Base-by-base conservation (phyloP, 2,797 vertebrate species). In the Tenualosa thibaudeaui region DNA sequence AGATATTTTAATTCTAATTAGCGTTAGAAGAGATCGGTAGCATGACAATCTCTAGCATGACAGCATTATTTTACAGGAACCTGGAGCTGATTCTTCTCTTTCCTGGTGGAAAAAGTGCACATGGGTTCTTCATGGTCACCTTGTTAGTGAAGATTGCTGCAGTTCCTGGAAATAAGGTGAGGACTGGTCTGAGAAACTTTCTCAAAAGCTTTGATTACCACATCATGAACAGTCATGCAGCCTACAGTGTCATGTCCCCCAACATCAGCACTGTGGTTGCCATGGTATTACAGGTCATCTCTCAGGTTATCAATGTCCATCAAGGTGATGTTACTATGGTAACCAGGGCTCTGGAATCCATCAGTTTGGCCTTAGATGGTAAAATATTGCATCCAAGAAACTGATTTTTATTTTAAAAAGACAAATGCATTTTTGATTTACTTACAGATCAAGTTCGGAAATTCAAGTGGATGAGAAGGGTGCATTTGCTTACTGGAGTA, bases 61-160 rank as follows among this genome's bases (percentile, higher is more conserved):
- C 17, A 43, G 5, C 31, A 75, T 40, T 37, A 75, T 85, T 10
- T 49, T 86, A 58, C 87, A 99, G 98, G 87, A 99, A 99, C 90
- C 88, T 99, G 93, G 96, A 98, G 84, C 88, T 95, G 86, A 91
- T 98, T 84, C 0, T 97, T 54, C 92, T 88, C 0, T 86, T 98
- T n/a, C 97, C 98, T 0, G 97, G 98, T 26, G 97, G 95, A 78
- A 94, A 97, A 19, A 98, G 93, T 83, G 91, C 95, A 54, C 88
- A 84, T 10, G 97, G 97, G 10, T 99, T 99, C 91, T 93, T 98
- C 58, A 91, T 98, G 0, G 96, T 98, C 89, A 97, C 96, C 1
- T 89, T 97, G 65, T 90, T 98, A 85, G 97, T 97, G 49, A 97
- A 99, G 92, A 91, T 96, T 85, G 97, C 96, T 0, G 98, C 96